Percentiles rank a stretch among this genome's conserved stretches.
These are phyloP conservation scores for Xiphophorus birchmanni DNA, from an alignment of 2,797 vertebrate species.

Conservation along the genomic window DNA sequence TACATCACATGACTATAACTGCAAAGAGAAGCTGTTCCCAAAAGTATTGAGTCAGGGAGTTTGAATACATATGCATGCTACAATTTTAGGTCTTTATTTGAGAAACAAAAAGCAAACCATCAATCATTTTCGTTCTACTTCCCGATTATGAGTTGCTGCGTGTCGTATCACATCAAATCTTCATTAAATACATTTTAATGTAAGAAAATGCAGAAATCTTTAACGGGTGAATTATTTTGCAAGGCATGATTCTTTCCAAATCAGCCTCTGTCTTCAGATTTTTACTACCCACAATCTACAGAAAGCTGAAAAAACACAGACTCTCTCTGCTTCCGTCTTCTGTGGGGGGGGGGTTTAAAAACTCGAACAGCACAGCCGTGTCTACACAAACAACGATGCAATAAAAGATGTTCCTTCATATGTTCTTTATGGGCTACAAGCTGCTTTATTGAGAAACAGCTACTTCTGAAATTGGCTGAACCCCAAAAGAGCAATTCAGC, in stretches of 20 bases:
- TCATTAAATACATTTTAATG: neutral
- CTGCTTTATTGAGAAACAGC: constrained; percentile 46
- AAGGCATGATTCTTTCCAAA: neutral
- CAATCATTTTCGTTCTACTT: neutral
- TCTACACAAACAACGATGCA: constrained; percentile 25
- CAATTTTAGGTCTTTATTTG: neutral
- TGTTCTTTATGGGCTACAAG: constrained; percentile 40
- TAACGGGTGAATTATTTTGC: neutral
- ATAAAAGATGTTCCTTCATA: constrained; percentile 34
- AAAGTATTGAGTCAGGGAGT: neutral
- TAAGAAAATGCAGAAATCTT: neutral
- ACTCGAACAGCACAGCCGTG: constrained; percentile 1
- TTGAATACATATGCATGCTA: neutral
- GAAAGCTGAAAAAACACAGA: neutral
- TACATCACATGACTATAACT: neutral
- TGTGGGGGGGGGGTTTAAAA: neutral
- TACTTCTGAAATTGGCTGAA: constrained; percentile 48
- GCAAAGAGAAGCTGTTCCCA: neutral
- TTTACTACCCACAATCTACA: neutral
- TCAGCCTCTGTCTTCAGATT: neutral
- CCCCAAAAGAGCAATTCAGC: constrained; percentile 43
- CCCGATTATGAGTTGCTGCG: neutral
- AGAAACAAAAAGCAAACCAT: neutral
- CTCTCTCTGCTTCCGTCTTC: constrained; percentile 12
- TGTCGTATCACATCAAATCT: neutral